Evolutionary conservation across 2,113 vertebrate species (phyloP).

Genomic region (Gyps fulvus): DNA sequence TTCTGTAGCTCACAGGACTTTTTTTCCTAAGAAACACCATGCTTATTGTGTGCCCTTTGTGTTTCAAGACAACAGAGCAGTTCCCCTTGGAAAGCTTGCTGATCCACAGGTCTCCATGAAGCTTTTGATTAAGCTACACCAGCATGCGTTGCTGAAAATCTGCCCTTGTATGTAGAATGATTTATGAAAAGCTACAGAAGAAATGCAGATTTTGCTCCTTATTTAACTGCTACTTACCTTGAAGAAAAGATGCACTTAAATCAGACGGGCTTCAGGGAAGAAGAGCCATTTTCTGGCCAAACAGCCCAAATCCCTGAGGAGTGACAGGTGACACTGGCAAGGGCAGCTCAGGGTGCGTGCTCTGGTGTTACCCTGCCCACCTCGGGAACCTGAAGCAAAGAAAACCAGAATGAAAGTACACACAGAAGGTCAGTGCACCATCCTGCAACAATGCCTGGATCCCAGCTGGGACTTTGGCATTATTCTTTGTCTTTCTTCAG

Average conservation of each 20-base stretch:
- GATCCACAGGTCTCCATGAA: not conserved
- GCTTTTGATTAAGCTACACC: not conserved
- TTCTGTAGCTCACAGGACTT: not conserved
- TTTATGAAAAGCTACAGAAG: not conserved
- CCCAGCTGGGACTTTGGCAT: not conserved
- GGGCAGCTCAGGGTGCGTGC: accelerated
- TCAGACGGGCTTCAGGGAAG: not conserved
- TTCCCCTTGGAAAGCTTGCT: not conserved
- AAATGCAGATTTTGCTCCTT: not conserved
- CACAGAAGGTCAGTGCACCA: not conserved
- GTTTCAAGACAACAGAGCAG: not conserved
- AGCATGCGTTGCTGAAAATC: not conserved
- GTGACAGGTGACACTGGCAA: not conserved
- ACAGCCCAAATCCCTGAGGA: not conserved
- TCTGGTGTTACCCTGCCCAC: too few relatives aligned
- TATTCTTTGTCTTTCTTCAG: not conserved
- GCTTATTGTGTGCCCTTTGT: not conserved
- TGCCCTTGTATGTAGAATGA: not conserved
- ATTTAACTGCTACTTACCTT: not conserved
- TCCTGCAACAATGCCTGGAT: not conserved
- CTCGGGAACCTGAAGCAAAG: not conserved
- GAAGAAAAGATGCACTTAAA: not conserved
- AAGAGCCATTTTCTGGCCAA: not conserved
- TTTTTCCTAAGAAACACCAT: not conserved
- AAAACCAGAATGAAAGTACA: not conserved